A percentile compares a stretch with the other conserved stretches of the same genome.
These are phyloP conservation scores for Drosophila acutilabella DNA, from an alignment of 2,888 invertebrate species.

Conservation along the genomic window DNA sequence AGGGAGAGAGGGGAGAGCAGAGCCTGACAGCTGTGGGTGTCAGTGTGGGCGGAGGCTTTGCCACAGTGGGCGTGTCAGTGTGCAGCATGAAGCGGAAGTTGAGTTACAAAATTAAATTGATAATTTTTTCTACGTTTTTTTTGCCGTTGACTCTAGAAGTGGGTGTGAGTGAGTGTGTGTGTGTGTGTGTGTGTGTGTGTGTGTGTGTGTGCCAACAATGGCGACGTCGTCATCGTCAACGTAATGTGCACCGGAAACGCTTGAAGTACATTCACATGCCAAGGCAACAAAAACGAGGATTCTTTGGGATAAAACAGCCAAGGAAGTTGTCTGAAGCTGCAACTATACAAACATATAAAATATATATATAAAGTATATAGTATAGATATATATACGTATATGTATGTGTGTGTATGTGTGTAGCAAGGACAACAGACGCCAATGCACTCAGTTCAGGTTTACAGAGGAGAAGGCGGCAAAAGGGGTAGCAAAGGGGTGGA, in stretches of 20 bases:
- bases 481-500: neutral
- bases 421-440: conserved; percentile 78
- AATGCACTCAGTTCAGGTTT: conserved; percentile 72
- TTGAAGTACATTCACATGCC: conserved; percentile 82
- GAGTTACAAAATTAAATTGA: conserved; percentile 81
- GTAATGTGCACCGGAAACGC: conserved; percentile 81
- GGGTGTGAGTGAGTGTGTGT: neutral
- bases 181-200: conserved; percentile 26
- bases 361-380: conserved; percentile 2
- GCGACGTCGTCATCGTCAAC: conserved; percentile 60
- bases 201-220: conserved; percentile 63
- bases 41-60: neutral
- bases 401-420: conserved; percentile 39
- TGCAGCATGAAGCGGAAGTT: conserved; percentile 74
- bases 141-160: conserved; percentile 51
- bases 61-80: conserved; percentile 54
- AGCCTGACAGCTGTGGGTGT: neutral
- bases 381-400: conserved; percentile 18
- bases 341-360: conserved; percentile 12
- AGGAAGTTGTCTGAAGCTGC: conserved; percentile 60
- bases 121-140: conserved; percentile 60
- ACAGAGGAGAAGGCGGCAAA: neutral
- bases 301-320: conserved; percentile 56
- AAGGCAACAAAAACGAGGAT: conserved; percentile 46
- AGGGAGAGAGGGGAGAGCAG: neutral